Conservation (phyloP, 2,888 invertebrate species). For the Rotaria macrura region DNA sequence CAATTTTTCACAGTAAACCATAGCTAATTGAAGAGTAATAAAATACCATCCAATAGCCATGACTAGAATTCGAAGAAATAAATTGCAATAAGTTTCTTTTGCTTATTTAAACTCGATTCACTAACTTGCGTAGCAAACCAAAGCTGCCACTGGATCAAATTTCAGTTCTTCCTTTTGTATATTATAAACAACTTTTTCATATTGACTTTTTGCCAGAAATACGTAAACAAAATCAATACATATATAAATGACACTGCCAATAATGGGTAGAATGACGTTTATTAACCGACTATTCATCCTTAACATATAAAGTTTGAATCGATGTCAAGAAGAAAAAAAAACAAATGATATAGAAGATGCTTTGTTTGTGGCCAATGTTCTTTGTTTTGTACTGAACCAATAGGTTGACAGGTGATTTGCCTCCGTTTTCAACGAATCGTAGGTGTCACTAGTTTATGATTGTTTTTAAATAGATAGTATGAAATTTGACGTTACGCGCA, state of each 20-base stretch:
- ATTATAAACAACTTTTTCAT: neutral
- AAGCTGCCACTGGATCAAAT: neutral
- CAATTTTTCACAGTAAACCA: neutral
- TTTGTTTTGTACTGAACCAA: neutral
- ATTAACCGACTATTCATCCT: neutral
- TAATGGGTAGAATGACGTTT: neutral
- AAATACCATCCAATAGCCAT: neutral
- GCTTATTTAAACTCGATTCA: neutral
- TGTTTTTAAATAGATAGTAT: too few relatives aligned
- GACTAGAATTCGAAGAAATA: neutral
- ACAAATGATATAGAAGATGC: neutral
- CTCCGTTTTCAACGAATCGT: neutral
- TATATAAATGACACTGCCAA: neutral
- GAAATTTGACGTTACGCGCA: neutral
- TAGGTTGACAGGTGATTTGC: neutral
- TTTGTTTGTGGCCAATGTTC: neutral
- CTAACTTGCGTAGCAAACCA: neutral
- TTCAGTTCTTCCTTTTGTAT: neutral
- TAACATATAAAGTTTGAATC: neutral
- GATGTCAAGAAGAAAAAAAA: neutral
- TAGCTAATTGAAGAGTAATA: neutral
- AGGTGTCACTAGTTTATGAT: neutral
- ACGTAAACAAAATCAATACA: neutral
- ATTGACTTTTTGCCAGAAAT: neutral
- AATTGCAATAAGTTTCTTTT: neutral